A percentile compares a stretch with the other conserved stretches of the same genome.
Conservation (phyloP, 2,113 vertebrate genomes). For the Phalacrocorax brasilianus region DNA sequence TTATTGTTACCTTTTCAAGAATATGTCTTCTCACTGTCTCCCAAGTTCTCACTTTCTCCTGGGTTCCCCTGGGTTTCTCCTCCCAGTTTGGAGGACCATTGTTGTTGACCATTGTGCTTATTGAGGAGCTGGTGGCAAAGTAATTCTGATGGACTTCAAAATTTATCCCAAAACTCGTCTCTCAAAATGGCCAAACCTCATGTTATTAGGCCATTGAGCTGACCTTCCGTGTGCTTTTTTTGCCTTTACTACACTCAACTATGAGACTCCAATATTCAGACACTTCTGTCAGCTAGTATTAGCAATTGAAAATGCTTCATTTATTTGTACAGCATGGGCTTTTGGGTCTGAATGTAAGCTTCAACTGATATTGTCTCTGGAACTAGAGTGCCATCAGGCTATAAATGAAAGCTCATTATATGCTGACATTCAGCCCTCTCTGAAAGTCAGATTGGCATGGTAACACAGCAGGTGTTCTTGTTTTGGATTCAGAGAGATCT, state of each 20-base stretch:
- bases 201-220: neutral
- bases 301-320: neutral
- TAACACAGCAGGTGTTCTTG: neutral
- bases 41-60: neutral
- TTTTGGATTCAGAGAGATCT: neutral
- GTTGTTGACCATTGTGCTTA: fast-evolving
- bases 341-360: neutral
- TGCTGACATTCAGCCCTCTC: neutral
- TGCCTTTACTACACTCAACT: neutral
- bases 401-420: slow-evolving; percentile 10
- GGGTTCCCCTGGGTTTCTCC: neutral
- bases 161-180: neutral
- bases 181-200: neutral
- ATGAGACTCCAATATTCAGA: neutral
- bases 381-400: neutral
- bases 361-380: neutral
- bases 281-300: neutral
- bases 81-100: neutral
- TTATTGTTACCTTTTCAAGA: neutral
- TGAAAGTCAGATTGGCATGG: slow-evolving; percentile 27
- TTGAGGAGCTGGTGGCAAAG: neutral
- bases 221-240: neutral
- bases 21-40: neutral
- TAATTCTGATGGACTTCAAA: neutral
- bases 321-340: neutral